Conservation (phyloP, 2,113 vertebrate species). For the Mesitornis unicolor region DNA sequence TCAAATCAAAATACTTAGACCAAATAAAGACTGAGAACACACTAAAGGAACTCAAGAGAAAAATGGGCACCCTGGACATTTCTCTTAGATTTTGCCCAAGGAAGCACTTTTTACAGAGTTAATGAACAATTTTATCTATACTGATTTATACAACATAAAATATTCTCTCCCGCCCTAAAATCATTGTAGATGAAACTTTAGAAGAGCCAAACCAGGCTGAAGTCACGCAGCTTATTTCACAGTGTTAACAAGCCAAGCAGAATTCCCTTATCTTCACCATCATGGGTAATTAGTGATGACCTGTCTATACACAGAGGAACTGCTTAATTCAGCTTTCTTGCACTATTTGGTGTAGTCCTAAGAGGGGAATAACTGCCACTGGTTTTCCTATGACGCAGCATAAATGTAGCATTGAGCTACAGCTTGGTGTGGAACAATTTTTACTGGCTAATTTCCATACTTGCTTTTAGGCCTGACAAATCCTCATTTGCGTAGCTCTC, state of each 20-base stretch:
- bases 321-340: conserved; percentile 48
- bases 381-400: not conserved
- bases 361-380: not conserved
- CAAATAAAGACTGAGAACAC: not conserved
- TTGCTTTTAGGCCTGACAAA: not conserved
- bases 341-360: not conserved
- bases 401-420: not conserved
- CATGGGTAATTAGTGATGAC: conserved; percentile 4
- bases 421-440: not conserved
- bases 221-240: not conserved
- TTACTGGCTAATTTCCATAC: not conserved
- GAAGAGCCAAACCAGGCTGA: not conserved
- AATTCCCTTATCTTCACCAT: conserved; percentile 23
- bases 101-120: conserved; percentile 21
- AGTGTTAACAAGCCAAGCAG: conserved; percentile 8
- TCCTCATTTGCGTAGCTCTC: not conserved
- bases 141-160: not conserved
- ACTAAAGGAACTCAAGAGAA: not conserved
- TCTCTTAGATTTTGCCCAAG: not conserved
- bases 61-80: not conserved
- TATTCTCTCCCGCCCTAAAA: conserved; percentile 12
- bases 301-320: conserved; percentile 5
- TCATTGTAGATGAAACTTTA: not conserved
- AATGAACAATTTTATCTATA: conserved; percentile 26
- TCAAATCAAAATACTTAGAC: not conserved